phyloP scores from a whole-genome alignment of 2,888 invertebrate genomes.

The Diploptera punctata region DNA sequence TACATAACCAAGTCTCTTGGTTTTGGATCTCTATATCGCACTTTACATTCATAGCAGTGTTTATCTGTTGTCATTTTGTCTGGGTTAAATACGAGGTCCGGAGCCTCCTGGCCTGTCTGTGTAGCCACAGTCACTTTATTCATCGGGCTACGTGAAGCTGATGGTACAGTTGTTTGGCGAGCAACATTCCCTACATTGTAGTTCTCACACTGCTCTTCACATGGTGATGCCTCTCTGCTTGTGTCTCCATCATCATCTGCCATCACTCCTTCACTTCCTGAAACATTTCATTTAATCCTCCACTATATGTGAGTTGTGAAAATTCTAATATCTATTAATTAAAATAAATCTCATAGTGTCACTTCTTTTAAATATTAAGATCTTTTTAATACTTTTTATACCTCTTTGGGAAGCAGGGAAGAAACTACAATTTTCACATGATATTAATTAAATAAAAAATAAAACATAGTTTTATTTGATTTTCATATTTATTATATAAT shows the following conservation, averaged over 20 bases:
- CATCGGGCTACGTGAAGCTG: slow-evolving; percentile 49
- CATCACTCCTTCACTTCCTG: slow-evolving; percentile 27
- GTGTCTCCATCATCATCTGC: slow-evolving; percentile 40
- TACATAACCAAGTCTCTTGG: slow-evolving; percentile 94
- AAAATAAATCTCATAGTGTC: too few relatives aligned
- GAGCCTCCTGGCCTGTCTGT: slow-evolving; percentile 82
- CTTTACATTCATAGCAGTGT: slow-evolving; percentile 93
- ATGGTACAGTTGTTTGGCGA: neutral
- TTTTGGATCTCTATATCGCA: slow-evolving; percentile 89
- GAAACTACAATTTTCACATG: too few relatives aligned
- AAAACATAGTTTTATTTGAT: too few relatives aligned
- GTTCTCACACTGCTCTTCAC: slow-evolving; percentile 61
- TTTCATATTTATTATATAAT: too few relatives aligned
- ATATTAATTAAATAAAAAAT: too few relatives aligned
- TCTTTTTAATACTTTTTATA: too few relatives aligned
- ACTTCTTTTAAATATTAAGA: too few relatives aligned
- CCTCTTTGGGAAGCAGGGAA: too few relatives aligned
- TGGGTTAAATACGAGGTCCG: slow-evolving; percentile 69
- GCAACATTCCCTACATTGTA: neutral
- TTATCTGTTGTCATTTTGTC: slow-evolving; percentile 81
- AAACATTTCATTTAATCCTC: too few relatives aligned
- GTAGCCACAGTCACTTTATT: slow-evolving; percentile 81
- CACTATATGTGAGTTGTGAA: too few relatives aligned
- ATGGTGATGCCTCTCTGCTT: slow-evolving; percentile 71
- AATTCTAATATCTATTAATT: too few relatives aligned